Evolutionary conservation across 2,888 invertebrate genomes (phyloP), one percentile per base, ranked within the genome.

Genomic region (Steinernema scapterisci): DNA sequence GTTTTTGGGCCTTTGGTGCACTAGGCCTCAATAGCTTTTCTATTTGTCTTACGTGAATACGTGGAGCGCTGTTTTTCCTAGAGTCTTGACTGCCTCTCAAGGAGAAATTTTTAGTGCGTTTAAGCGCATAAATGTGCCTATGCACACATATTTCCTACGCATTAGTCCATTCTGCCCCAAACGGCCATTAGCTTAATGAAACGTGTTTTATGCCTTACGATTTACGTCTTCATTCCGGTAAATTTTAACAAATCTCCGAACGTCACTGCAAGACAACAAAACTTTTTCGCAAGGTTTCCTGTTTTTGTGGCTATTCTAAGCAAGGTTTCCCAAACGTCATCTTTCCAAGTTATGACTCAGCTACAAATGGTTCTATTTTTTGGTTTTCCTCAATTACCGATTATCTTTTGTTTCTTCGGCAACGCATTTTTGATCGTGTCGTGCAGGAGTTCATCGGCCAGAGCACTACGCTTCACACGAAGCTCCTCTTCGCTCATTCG

Each of bases 401-500:
- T 70, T 13, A 77, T 45, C 70, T 77, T 77, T 45, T 77, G 77
- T 23, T 52, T 71, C 70, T 74, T 76, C 38, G 45, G 71, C 52
- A 63, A 25, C 19, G 80, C 78, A 21, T 21, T 72, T 70, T 79
- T 79, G 52, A 79, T 78, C 43, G 80, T 73, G 31, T 27, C 27
- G 44, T 76, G 74, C 19, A 79, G 38, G 16, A 81, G 70, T 54
- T 81, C 80, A 31, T 79, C 77, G 6, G 79, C 75, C 21, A 78
- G 48, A 45, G 78, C 71, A 38, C 77, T 51, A 7, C 79, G 43
- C 70, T 79, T 79, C 19, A 70, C 74, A 27, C 79, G 63, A 25
- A 79, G 48, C 76, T 79, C 79, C 21, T 80, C 79, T 48, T 79
- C 76, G 27, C 75, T 46, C 79, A 75, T 71, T 21, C 83, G 76